A percentile compares a stretch with the other conserved stretches of the same genome.
Evolutionary conservation across 2,113 vertebrate genomes (phyloP).

Genomic region (Lepus timidus): DNA sequence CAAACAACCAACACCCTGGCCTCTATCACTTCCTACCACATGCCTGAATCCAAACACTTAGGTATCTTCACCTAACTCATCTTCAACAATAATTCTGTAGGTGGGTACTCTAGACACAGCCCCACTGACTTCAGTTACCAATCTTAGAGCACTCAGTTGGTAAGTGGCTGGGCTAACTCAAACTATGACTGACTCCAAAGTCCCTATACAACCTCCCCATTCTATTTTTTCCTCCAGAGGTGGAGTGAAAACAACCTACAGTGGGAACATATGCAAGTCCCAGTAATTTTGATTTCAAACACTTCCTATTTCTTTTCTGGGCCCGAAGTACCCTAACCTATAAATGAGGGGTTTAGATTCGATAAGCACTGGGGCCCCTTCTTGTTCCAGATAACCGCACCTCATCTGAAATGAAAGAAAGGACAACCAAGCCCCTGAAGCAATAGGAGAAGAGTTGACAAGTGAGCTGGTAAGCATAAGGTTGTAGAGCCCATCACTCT

Average conservation of each 20-base stretch:
- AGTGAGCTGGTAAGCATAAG: background rate
- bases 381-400: background rate
- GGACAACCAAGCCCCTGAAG: background rate
- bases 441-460: background rate
- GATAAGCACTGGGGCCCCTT: background rate
- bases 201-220: background rate
- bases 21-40: background rate
- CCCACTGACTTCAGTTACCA: background rate
- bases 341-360: background rate
- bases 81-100: background rate
- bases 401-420: background rate
- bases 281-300: background rate
- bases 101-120: background rate
- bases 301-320: slow-evolving; percentile 36
- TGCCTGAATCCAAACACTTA: background rate
- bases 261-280: background rate
- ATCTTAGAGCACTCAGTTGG: background rate
- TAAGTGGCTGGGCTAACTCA: background rate
- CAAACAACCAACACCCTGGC: background rate
- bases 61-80: background rate
- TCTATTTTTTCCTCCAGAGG: background rate
- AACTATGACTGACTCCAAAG: background rate
- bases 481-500: background rate
- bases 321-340: background rate
- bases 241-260: background rate